Evolutionary conservation across 2,113 vertebrate genomes (phyloP).

Genomic region (Ammospiza caudacuta): DNA sequence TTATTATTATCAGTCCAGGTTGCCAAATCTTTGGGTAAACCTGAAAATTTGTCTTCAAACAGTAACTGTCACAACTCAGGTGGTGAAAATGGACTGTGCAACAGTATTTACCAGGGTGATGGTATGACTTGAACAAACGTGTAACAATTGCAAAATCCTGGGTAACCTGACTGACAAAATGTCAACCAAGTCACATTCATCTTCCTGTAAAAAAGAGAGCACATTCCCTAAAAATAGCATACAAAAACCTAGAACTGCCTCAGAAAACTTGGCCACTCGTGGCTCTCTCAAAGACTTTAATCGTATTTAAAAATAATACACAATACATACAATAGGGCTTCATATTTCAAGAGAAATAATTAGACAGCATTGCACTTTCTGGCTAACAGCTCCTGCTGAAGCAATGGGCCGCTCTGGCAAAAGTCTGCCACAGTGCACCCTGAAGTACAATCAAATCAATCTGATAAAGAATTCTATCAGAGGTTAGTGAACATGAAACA

Average conservation of each 20-base stretch:
- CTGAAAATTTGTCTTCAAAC: neutral
- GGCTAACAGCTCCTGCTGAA: conserved; percentile 20
- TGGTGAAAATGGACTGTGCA: neutral
- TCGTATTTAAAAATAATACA: conserved; percentile 21
- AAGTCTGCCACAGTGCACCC: conserved; percentile 40
- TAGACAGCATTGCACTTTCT: neutral
- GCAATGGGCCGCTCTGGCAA: conserved; percentile 37
- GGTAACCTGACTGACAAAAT: neutral
- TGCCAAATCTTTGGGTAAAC: neutral
- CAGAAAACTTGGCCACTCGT: neutral
- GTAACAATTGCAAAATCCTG: neutral
- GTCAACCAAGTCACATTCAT: neutral
- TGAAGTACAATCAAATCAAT: conserved; percentile 48
- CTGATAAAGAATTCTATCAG: conserved; percentile 58
- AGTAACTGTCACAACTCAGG: neutral
- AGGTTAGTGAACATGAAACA: conserved; percentile 51
- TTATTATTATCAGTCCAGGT: neutral
- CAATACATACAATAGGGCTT: neutral
- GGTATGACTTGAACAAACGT: neutral
- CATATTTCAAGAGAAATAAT: conserved; percentile 53
- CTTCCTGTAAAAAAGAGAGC: neutral
- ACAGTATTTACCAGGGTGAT: neutral
- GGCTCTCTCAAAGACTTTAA: neutral
- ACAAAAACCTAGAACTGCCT: neutral
- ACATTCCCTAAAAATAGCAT: neutral